Percentiles rank a stretch among this genome's conserved stretches.
phyloP scores from a whole-genome alignment of 2,888 invertebrate species.

The Drosophila vallismaia region DNA sequence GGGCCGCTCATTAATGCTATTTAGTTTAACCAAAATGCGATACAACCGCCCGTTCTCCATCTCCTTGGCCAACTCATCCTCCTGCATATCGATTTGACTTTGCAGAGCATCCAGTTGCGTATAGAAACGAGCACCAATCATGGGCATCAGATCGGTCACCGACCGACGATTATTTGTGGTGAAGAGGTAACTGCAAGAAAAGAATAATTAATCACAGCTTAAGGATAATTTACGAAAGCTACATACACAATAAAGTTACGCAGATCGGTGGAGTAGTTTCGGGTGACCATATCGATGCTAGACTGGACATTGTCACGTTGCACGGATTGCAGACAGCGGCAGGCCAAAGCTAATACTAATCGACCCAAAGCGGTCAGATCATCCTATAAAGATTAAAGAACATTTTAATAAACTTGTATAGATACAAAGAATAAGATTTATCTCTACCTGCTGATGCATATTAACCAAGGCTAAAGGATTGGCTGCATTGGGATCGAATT shows the following conservation, averaged over 20 bases:
- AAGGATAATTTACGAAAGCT: too few relatives aligned
- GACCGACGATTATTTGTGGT: conserved; percentile 88
- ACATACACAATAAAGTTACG: conserved; percentile 95
- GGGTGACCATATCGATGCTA: conserved; percentile 94
- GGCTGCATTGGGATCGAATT: conserved; percentile 88
- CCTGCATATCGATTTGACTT: conserved; percentile 93
- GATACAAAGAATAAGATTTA: background rate
- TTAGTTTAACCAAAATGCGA: conserved; percentile 95
- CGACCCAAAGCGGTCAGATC: conserved; percentile 96
- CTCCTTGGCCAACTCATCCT: conserved; percentile 95
- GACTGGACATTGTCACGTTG: conserved; percentile 94
- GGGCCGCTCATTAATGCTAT: conserved; percentile 97
- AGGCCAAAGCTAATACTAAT: conserved; percentile 95
- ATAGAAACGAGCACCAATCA: conserved; percentile 99
- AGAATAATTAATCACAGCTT: background rate
- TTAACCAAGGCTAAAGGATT: conserved; percentile 88
- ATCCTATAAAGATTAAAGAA: conserved; percentile 85
- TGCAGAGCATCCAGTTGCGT: conserved; percentile 96
- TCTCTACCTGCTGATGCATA: conserved; percentile 87
- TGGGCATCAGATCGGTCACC: conserved; percentile 98
- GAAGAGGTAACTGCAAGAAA: conserved; percentile 88
- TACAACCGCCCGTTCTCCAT: conserved; percentile 97
- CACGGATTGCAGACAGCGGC: conserved; percentile 94
- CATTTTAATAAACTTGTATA: background rate
- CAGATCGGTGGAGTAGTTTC: conserved; percentile 96